phyloP scores from a whole-genome alignment of 2,888 invertebrate species.

The Phalera bucephala region DNA sequence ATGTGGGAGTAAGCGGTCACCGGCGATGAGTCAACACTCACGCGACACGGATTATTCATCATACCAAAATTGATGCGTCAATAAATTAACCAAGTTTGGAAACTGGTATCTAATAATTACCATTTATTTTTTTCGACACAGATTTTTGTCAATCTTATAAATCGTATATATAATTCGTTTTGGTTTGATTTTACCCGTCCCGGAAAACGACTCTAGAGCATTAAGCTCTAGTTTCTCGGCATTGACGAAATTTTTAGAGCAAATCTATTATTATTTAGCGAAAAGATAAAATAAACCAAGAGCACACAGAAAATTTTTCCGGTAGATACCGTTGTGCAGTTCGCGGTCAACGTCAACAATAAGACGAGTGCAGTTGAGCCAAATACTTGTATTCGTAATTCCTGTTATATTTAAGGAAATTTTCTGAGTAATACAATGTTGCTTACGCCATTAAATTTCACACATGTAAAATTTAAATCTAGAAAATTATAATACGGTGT shows the following conservation, averaged over 20 bases:
- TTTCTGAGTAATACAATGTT: too few relatives aligned
- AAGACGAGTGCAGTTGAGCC: conserved; percentile 30
- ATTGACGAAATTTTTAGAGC: conserved; percentile 13
- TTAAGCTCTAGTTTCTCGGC: conserved; percentile 2
- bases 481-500: too few relatives aligned
- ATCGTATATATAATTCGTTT: too few relatives aligned
- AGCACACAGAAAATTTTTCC: conserved; percentile 29
- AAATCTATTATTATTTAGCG: conserved; percentile 24
- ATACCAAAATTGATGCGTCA: conserved; percentile 53
- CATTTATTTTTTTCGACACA: conserved; percentile 27
- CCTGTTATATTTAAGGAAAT: conserved; percentile 21
- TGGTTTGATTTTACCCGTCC: too few relatives aligned
- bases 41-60: conserved; percentile 44
- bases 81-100: conserved; percentile 48
- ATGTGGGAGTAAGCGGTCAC: conserved; percentile 48
- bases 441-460: too few relatives aligned
- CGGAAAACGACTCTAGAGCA: too few relatives aligned
- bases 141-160: conserved; percentile 17
- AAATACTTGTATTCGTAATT: conserved; percentile 28
- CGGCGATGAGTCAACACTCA: conserved; percentile 67
- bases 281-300: conserved; percentile 11
- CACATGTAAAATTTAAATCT: too few relatives aligned
- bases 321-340: conserved; percentile 42
- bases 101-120: conserved; percentile 43
- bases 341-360: conserved; percentile 44